Base-by-base conservation (phyloP, 2,113 vertebrate genomes). In the Sisor rabdophorus region DNA sequence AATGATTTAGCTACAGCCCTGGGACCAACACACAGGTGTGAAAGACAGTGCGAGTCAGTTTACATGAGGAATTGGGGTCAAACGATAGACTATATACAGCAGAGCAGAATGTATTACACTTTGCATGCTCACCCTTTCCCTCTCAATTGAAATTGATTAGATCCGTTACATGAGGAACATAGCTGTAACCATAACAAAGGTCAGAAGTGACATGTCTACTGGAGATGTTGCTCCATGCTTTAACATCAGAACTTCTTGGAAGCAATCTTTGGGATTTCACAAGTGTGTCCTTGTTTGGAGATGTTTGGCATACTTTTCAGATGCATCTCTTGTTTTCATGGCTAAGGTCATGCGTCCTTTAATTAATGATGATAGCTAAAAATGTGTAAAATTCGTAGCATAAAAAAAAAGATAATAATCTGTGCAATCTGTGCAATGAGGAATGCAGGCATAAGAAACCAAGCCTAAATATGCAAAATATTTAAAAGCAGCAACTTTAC, bases 171-270 rank as follows among this genome's bases (percentile, higher is more conserved):
- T 22, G 15, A 24, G 26, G 59, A 69, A 3, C 16, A n/a, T 54
- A 50, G 16, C 75, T 79, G 53, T 75, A 83, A 76, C 74, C 78
- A 64, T 80, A 73, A 82, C 73, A 80, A 77, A 80, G 77, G 81
- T 81, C 19, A 17, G 40, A 44, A 67, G 19, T 80, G 74, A 77
- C 79, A 81, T 81, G 70, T 75, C 80, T 77, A 54, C 71, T 72
- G 80, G 60, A 76, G 68, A 19, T 69, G 71, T 58, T 81, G 61
- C 73, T 60, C 30, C 48, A 73, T 73, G 64, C 22, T 77, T 75
- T 40, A 24, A 20, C 36, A 63, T 54, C 53, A 73, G 70, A 58
- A 52, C 11, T 32, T 68, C 44, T 61, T 20, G 19, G 50, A 74
- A 59, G 56, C 44, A 44, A 79, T 77, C 40, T 20, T 13, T 24